phyloP scores from a whole-genome alignment of 2,888 invertebrate genomes.

The Aquatica leii region DNA sequence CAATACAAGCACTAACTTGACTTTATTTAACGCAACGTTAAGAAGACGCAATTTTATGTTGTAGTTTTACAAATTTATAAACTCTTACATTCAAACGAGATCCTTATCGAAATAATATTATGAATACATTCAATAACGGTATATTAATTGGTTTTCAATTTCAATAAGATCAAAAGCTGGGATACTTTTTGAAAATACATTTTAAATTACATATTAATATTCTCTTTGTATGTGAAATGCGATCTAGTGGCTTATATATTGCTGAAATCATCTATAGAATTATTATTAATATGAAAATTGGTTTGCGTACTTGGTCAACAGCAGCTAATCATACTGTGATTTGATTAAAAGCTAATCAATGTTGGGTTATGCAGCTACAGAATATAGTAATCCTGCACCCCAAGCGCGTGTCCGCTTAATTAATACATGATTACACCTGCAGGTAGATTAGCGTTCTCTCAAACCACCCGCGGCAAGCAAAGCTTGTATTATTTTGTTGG shows the following conservation, averaged over 20 bases:
- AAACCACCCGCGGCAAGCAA: constrained; percentile 28
- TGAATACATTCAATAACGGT: no score
- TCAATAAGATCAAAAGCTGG: constrained; percentile 17
- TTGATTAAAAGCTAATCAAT: constrained; percentile 55
- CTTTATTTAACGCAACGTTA: no score
- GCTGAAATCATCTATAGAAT: constrained; percentile 9
- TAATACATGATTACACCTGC: constrained; percentile 56
- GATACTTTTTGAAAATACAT: not conserved
- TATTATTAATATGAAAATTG: constrained; percentile 30
- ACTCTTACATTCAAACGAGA: no score
- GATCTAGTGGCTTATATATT: constrained; percentile 9
- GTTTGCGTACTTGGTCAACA: constrained; percentile 26
- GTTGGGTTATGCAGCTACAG: constrained; percentile 48
- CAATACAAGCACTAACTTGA: not conserved
- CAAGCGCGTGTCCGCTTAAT: constrained; percentile 53
- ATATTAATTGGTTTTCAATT: not conserved
- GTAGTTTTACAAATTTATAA: no score
- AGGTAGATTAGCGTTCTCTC: constrained; percentile 45
- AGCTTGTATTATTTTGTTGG: constrained; percentile 33
- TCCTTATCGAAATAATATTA: no score
- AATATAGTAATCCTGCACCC: constrained; percentile 50
- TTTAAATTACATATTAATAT: constrained; percentile 19
- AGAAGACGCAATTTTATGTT: no score
- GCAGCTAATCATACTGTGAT: constrained; percentile 47
- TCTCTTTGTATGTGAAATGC: constrained; percentile 5